Base-by-base conservation (phyloP, 2,888 invertebrate genomes). In the Asteroscopus sphinx region DNA sequence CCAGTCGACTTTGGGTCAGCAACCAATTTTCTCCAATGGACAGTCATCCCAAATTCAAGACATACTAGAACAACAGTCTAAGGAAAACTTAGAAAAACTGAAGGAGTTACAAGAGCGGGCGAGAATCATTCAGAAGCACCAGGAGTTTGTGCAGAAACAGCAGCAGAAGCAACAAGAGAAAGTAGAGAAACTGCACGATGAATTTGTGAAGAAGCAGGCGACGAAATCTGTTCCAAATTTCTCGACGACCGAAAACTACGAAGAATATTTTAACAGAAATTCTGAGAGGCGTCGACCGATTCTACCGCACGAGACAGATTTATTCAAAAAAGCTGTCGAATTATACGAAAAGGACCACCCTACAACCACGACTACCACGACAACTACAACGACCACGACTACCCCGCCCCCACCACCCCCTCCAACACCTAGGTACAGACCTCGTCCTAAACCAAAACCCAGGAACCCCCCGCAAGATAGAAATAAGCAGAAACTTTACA, bases 111-210 rank as follows among this genome's bases (percentile, higher is more conserved):
- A 96, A 72, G 97, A 97, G 68, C 95, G 96, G 70, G 96, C 96
- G 74, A 95, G 96, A 65, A 95, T 96, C 3, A 96, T 96, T 59
- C 96, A 96, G 72, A 96, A 96, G 77, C 96, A 96, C 69, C 97
- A 97, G 75, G 95, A 97, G 69, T 96, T 97, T 72, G 95, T 97
- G 3, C 97, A 97, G 76, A 97, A 96, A 78, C 97, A 97, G 77
- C 97, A 97, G 73, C 95, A 97, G 71, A 97, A 97, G 73, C 96
- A 97, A 37, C 96, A 97, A 77, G 96, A 96, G 77, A 97, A 97
- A 80, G 96, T 97, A 0, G 95, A 97, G 66, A 95, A 96, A 73
- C 93, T 97, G 25, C 97, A 97, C 69, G 95, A 96, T 68, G 96
- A 96, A 56, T 96, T 96, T 77, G 75, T 96, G 0, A 95, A 95